Percentiles rank a stretch among this genome's conserved stretches.
Conservation (phyloP, 2,888 invertebrate genomes). For the Crepidodera aurea region DNA sequence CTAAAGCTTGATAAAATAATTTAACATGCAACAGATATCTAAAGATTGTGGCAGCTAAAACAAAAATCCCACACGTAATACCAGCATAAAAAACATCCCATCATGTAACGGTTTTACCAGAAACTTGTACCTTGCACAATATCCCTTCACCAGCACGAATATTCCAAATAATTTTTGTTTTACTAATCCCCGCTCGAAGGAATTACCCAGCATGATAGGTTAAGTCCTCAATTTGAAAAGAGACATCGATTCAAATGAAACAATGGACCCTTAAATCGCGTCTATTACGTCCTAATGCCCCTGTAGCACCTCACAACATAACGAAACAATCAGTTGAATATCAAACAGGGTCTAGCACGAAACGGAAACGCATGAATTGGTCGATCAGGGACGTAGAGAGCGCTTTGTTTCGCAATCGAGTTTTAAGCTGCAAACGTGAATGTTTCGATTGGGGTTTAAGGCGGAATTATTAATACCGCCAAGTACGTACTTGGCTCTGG, state of each 20-base stretch:
- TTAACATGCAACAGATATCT: too few relatives aligned
- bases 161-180: too few relatives aligned
- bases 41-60: too few relatives aligned
- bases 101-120: too few relatives aligned
- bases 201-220: not conserved
- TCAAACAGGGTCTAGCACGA: slow-evolving; percentile 40
- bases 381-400: slow-evolving; percentile 46
- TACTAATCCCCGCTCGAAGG: too few relatives aligned
- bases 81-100: too few relatives aligned
- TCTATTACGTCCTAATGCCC: slow-evolving; percentile 44
- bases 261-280: slow-evolving; percentile 40
- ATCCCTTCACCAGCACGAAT: too few relatives aligned
- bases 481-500: not conserved
- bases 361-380: slow-evolving; percentile 43
- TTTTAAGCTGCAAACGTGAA: slow-evolving; percentile 28
- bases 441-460: slow-evolving; percentile 23
- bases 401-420: slow-evolving; percentile 40
- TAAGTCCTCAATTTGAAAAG: not conserved
- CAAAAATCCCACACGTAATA: too few relatives aligned
- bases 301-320: slow-evolving; percentile 42
- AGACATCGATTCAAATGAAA: not conserved
- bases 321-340: slow-evolving; percentile 50
- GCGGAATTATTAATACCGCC: not conserved
- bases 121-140: too few relatives aligned
- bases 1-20: too few relatives aligned